Evolutionary conservation across 30 jellyfish, hydroid and myxozoan genomes (phyloP).

Genomic region (Aurelia coerulea): DNA sequence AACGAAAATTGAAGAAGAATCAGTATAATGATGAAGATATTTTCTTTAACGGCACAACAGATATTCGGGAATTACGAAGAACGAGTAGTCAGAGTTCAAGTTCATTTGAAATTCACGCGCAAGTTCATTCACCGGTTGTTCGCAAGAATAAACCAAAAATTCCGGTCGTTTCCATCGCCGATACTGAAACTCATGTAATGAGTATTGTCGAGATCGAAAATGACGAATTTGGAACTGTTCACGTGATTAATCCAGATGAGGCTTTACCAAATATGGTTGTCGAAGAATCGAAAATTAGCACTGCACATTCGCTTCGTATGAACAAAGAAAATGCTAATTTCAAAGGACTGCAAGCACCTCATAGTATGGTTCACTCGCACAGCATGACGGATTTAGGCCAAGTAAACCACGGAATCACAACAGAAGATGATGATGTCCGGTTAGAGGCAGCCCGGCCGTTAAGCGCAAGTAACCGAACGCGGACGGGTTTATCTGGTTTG

Average conservation of each 20-base stretch:
- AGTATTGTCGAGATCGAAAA: slow-evolving; percentile 61
- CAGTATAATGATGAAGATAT: neutral
- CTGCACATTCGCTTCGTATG: slow-evolving; percentile 31
- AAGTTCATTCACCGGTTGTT: slow-evolving; percentile 55
- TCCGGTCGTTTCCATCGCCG: slow-evolving; percentile 11
- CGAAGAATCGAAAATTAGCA: slow-evolving; percentile 13
- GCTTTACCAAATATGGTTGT: slow-evolving; percentile 70
- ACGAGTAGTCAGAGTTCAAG: slow-evolving; percentile 79
- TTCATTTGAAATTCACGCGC: slow-evolving; percentile 64
- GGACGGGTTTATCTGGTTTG: slow-evolving; percentile 68
- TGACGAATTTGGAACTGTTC: slow-evolving; percentile 58
- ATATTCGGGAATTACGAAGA: slow-evolving; percentile 37
- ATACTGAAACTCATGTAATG: slow-evolving; percentile 42
- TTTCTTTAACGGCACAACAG: neutral
- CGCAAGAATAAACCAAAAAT: neutral
- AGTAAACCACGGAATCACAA: slow-evolving; percentile 57
- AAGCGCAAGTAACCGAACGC: slow-evolving; percentile 50
- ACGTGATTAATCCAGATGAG: slow-evolving; percentile 57
- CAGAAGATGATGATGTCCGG: slow-evolving; percentile 53
- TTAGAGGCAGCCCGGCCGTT: slow-evolving; percentile 38
- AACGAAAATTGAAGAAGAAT: neutral
- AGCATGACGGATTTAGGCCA: slow-evolving; percentile 62
- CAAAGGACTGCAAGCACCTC: slow-evolving; percentile 8
- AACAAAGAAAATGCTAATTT: slow-evolving; percentile 32
- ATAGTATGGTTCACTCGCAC: slow-evolving; percentile 56